Evolutionary conservation across 2,888 invertebrate species (phyloP).

Genomic region (Byasa hedistus): DNA sequence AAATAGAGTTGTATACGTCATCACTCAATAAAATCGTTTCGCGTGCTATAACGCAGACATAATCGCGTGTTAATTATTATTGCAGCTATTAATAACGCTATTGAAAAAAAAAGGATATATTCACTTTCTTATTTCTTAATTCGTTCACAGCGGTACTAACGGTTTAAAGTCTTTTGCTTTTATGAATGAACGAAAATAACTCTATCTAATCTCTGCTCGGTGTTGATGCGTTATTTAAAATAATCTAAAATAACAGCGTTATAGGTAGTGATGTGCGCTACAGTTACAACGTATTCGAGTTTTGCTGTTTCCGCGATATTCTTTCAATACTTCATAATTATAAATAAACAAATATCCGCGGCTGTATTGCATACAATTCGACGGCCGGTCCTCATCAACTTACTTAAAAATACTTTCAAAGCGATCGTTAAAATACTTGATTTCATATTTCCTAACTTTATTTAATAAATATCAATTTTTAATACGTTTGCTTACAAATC

Average conservation of each 20-base stretch:
- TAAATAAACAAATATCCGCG: conserved; percentile 25
- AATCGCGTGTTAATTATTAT: no score
- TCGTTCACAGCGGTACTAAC: conserved; percentile 1
- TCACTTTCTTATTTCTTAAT: conserved; percentile 5
- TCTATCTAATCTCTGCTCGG: conserved; percentile 2
- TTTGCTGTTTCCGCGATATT: conserved; percentile 22
- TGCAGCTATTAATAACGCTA: conserved; percentile 16
- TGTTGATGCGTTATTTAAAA: conserved; percentile 6
- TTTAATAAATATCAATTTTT: background rate
- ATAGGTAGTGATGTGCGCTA: conserved; percentile 17
- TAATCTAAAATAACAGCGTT: conserved; percentile 15
- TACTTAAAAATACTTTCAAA: background rate
- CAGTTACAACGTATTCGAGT: conserved; percentile 11
- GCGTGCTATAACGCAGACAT: conserved; percentile 7
- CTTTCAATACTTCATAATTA: conserved; percentile 26
- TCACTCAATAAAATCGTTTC: conserved; percentile 4
- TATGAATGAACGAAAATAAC: conserved; percentile 11
- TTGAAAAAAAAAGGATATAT: conserved; percentile 8
- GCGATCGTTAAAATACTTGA: conserved; percentile 1
- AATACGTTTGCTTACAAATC: no score
- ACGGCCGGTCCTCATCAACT: conserved; percentile 8
- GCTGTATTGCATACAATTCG: background rate
- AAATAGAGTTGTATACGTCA: background rate
- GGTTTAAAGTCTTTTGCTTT: background rate
- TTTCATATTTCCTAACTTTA: background rate